Evolutionary conservation across 2,113 vertebrate genomes (phyloP).

Genomic region (Melanocharis versteri): DNA sequence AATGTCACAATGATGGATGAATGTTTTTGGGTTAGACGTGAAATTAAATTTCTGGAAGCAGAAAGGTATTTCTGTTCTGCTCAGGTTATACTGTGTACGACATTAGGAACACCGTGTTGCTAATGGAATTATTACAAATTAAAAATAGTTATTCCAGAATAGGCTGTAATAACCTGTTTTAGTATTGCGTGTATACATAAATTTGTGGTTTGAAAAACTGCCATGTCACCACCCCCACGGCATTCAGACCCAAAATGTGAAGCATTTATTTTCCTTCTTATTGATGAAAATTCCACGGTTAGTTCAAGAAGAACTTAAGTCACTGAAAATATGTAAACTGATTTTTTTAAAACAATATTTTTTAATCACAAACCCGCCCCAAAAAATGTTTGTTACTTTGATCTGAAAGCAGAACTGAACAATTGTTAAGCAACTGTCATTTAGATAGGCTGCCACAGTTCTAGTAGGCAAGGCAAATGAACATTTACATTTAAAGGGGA

Average conservation of each 20-base stretch:
- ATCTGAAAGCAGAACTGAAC: not conserved
- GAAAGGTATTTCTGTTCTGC: not conserved
- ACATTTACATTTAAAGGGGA: not conserved
- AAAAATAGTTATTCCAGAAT: not conserved
- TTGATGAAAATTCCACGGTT: not conserved
- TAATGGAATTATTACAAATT: not conserved
- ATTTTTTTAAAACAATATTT: not conserved
- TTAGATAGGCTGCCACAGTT: not conserved
- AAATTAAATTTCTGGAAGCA: slow-evolving; percentile 7
- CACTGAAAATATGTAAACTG: not conserved
- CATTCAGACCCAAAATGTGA: not conserved
- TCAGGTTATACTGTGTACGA: not conserved
- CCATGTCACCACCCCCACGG: not conserved
- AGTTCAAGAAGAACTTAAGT: not conserved
- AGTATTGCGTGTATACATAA: not conserved
- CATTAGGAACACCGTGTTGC: not conserved
- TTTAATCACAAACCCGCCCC: not conserved
- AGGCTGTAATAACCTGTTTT: not conserved
- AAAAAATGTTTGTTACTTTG: not conserved
- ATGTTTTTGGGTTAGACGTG: not conserved
- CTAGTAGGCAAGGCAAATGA: not conserved
- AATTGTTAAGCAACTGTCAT: not conserved
- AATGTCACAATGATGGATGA: not conserved
- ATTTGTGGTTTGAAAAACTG: not conserved
- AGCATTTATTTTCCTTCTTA: not conserved